Conservation (phyloP, 2,113 vertebrate genomes). For the Meles meles region DNA sequence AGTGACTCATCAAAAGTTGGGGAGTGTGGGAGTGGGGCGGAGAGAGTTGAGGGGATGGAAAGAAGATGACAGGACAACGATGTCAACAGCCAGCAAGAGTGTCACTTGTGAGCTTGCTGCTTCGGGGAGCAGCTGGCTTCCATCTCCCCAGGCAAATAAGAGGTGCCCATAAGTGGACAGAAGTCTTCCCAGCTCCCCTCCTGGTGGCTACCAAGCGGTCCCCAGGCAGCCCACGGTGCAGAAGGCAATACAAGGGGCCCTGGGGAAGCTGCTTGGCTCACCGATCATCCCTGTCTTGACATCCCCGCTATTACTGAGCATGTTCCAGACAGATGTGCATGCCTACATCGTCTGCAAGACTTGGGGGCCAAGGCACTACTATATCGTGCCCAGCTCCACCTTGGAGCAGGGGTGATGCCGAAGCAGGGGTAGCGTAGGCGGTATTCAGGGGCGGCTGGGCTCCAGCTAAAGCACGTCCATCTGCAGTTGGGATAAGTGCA, state of each 20-base stretch:
- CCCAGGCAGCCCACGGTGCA: background rate
- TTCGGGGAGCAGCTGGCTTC: background rate
- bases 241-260: background rate
- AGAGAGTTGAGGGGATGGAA: background rate
- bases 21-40: background rate
- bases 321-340: background rate
- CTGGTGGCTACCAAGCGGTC: background rate
- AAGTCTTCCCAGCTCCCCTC: background rate
- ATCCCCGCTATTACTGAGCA: background rate
- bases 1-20: background rate
- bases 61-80: background rate
- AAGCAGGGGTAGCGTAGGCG: background rate
- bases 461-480: background rate
- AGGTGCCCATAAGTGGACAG: background rate
- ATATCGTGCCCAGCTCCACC: rapidly evolving
- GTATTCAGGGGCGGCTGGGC: background rate
- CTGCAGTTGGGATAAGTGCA: background rate
- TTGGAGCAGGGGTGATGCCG: background rate
- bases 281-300: background rate
- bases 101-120: background rate
- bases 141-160: background rate
- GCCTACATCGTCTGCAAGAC: background rate
- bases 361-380: too few species aligned
- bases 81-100: background rate
- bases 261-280: too few species aligned